Base-by-base conservation (phyloP, 2,888 invertebrate species). In the Caenorhabditis angaria region DNA sequence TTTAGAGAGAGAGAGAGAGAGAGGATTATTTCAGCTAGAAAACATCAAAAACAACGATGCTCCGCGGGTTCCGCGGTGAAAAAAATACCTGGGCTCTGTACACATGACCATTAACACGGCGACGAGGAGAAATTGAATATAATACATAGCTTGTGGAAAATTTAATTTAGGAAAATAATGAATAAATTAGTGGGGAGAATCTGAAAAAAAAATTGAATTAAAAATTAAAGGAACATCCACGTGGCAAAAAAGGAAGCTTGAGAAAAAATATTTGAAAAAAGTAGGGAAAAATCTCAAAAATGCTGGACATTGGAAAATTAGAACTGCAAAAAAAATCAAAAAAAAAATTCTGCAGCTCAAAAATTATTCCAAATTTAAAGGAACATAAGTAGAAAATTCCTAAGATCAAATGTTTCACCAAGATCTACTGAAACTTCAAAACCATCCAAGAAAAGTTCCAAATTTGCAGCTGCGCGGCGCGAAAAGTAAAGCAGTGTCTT, bases 91-190 rank as follows among this genome's bases (percentile, higher is more conserved):
- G 25, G 58, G 53, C 10, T 65, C 51, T 53, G 20, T 22, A 41
- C 62, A 71, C 71, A 71, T 71, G 47, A 66, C 63, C 14, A 71
- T 28, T n/a, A 71, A 53, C 22, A 66, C 71, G n/a, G 66, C 63
- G 56, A 66, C 61, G 25, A 54, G 28, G n/a, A 71, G 47, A 57
- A 71, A 58, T 63, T 71, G 71, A 63, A 71, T 66, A 60, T 66
- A 66, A 54, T 64, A 66, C 71, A 71, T 71, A 58, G 59, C 58
- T n/a, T n/a, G n/a, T n/a, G n/a, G n/a, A n/a, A n/a, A n/a, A n/a
- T n/a, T n/a, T n/a, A n/a, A n/a, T n/a, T n/a, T n/a, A n/a, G n/a
- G n/a, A n/a, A n/a, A 62, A 41, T n/a, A 56, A 41, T 27, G 3
- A 56, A 63, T 63, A 24, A 56, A 54, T 53, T 50, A 29, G 53